These are phyloP conservation scores for Platichthys flesus DNA, from an alignment of 2,113 vertebrate genomes.

Conservation along the genomic window DNA sequence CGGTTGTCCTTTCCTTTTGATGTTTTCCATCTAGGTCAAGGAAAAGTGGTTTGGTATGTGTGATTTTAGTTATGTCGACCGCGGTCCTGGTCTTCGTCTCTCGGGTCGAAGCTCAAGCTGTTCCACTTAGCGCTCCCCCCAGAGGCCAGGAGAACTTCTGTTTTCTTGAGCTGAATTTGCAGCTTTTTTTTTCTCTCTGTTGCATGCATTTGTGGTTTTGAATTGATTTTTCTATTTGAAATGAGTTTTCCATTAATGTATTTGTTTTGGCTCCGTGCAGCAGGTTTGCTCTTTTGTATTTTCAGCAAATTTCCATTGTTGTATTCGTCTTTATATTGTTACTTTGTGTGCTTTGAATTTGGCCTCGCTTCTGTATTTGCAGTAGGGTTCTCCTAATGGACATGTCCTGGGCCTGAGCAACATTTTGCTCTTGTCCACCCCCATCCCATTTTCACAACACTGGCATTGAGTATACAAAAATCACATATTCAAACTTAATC, in stretches of 20 bases:
- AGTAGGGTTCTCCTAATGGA: not conserved
- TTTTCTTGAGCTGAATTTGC: not conserved
- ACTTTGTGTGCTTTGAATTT: not conserved
- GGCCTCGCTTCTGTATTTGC: not conserved
- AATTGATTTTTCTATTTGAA: not conserved
- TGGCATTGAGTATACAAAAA: not conserved
- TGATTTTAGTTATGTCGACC: not conserved
- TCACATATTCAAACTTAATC: constrained; percentile 8
- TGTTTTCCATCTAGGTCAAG: not conserved
- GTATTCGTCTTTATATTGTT: too few relatives aligned
- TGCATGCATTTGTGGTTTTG: not conserved
- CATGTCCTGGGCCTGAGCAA: not conserved
- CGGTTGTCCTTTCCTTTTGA: not conserved
- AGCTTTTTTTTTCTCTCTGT: not conserved
- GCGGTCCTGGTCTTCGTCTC: not conserved
- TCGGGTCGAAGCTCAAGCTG: not conserved
- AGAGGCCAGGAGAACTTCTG: not conserved
- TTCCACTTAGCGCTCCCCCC: not conserved
- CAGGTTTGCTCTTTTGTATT: not conserved
- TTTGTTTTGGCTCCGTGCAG: not conserved
- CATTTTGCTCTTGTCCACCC: not conserved
- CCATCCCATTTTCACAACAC: not conserved
- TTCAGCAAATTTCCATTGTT: too few relatives aligned
- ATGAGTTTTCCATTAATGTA: not conserved
- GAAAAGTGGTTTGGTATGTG: not conserved